phyloP scores from a whole-genome alignment of 1,140 invertebrate species.

The Ruditapes philippinarum region DNA sequence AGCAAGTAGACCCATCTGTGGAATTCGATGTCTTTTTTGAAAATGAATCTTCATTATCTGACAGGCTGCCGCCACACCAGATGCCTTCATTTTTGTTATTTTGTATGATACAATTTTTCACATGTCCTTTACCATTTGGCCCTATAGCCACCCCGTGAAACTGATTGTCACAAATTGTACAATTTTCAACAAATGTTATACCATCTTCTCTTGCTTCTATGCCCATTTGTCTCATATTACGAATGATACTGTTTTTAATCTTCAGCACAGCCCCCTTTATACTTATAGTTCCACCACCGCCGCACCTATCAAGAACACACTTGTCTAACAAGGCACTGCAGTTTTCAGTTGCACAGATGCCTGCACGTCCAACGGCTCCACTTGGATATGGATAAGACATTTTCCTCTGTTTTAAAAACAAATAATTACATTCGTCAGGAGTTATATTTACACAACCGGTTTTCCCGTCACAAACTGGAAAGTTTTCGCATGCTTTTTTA shows the following conservation, averaged over 20 bases:
- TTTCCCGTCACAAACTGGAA: conserved; percentile 1
- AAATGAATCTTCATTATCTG: neutral
- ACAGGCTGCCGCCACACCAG: neutral
- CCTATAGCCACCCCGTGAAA: conserved; percentile 23
- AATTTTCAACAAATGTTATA: neutral
- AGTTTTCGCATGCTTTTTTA: neutral
- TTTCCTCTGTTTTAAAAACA: neutral
- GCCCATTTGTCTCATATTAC: neutral
- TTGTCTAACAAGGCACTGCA: neutral
- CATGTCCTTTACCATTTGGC: neutral
- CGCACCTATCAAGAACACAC: conserved; percentile 5
- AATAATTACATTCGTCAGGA: neutral
- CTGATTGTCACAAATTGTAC: conserved; percentile 8
- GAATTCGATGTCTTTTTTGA: neutral
- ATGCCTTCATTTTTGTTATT: conserved; percentile 5
- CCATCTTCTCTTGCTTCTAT: conserved; percentile 10
- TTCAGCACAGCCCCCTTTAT: neutral
- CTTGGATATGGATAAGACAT: neutral
- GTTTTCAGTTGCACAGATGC: neutral
- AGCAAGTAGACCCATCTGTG: neutral
- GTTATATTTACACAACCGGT: neutral
- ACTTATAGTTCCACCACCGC: neutral
- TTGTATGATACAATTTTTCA: neutral
- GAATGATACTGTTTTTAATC: neutral
- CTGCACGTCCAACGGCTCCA: neutral